Evolutionary conservation across 2,888 invertebrate species (phyloP), one percentile per base, ranked within the genome.

Genomic region (Mystacides longicornis): DNA sequence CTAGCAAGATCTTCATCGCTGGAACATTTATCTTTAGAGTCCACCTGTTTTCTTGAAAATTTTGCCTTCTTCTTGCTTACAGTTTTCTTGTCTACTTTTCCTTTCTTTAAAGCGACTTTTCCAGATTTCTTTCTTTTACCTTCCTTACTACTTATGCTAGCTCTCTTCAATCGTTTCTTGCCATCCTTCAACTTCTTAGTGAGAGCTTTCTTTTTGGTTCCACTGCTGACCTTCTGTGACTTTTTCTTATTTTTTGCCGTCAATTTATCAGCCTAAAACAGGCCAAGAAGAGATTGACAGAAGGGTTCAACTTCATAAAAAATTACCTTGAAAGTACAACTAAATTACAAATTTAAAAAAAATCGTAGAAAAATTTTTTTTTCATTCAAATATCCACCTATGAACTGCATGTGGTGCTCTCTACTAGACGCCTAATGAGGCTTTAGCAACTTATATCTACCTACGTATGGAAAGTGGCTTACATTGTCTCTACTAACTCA

Each of bases 101-200:
- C 49, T 21, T 23, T 49, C 5, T 9, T 49, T 16, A 14, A 4
- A 23, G 9, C 47, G 27, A 7, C 7, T 37, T 37, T 16, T 37
- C 16, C 11, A 11, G 27, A 27, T 14, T 37, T 37, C n/a, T n/a
- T n/a, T 7, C 37, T 37, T 37, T 37, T n/a, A 4, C 37, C 37
- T 37, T 37, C n/a, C 20, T 47, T 47, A 7, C 19, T 71, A 61
- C 68, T n/a, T n/a, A n/a, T 73, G 62, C 72, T 74, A 2, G 64
- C 56, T 57, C 66, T 68, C 57, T 68, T 70, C 57, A 55, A 43
- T 27, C 22, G 27, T 22, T 49, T 46, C 33, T 54, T 59, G 22
- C 48, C 55, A 1, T 31, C 21, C 9, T 51, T 27, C 42, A 48
- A 19, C 45, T 53, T 68, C 72, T 61, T 67, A 69, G 1, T 5